Base-by-base conservation (phyloP, 2,797 vertebrate species). In the Hypotaenidia philippensis region DNA sequence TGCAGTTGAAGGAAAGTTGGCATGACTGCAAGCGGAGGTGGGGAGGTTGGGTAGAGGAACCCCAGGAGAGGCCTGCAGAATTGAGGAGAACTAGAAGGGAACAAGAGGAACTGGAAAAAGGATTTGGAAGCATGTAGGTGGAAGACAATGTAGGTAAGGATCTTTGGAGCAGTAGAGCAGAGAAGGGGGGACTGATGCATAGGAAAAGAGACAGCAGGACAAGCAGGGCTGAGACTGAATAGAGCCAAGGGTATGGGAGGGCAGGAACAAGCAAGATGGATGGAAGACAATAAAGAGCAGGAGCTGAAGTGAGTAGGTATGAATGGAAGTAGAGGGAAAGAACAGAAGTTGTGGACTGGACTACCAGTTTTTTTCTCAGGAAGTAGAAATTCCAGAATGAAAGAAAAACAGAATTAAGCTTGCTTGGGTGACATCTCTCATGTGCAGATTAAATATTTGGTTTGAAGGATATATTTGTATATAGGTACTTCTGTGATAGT, bases 381-480 rank as follows among this genome's bases (percentile, higher is more conserved):
- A 75, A 87, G 34, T 36, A 87, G 36, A 80, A 91, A 81, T 61
- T 92, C 4, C 19, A 68, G n/a, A 78, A 32, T 52, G 27, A 78
- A 77, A 83, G 34, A 52, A 78, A 86, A 31, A 2, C 34, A 88
- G 25, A 83, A 66, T 66, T 66, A 45, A 71, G 15, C 29, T 81
- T 87, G 11, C n/a, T 89, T 70, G 15, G 5, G 15, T 83, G n/a
- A 34, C 13, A 19, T 74, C 50, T 64, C 57, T 83, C 21, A 34
- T 2, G 0, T 40, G 23, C 36, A 55, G 26, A 29, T 69, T 79
- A 80, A 92, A 63, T 87, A 82, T 66, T 83, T 86, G 36, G 8
- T 84, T 95, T 95, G 93, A 76, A 74, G 66, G 16, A 19, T 80
- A 5, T 64, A 36, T 80, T 92, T 95, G 32, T 90, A 82, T 82